Conservation (phyloP, 1,140 invertebrate species). For the Euwallacea similis region DNA sequence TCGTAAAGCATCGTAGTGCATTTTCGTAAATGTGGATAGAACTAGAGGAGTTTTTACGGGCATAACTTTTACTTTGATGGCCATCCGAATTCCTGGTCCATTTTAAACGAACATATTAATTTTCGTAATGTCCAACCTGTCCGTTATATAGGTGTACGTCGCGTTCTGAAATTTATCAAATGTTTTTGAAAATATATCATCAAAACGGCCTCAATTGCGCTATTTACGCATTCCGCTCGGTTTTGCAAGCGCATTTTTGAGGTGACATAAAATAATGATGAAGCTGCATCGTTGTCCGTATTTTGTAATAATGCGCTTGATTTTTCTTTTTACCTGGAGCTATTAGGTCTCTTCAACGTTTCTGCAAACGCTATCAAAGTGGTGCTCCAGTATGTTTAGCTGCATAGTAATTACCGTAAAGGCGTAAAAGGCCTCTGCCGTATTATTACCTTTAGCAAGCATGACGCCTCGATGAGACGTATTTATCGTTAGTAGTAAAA, state of each 20-base stretch:
- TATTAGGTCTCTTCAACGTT: too few species aligned
- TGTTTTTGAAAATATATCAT: neutral
- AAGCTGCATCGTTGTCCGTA: too few species aligned
- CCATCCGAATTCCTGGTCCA: neutral
- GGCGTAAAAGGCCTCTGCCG: neutral
- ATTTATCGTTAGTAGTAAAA: conserved; percentile 18
- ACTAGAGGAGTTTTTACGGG: neutral
- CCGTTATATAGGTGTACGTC: conserved; percentile 3
- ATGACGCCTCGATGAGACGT: neutral
- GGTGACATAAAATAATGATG: too few species aligned
- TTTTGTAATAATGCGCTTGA: too few species aligned
- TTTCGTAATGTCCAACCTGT: neutral
- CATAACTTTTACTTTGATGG: neutral
- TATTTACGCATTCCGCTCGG: conserved; percentile 2
- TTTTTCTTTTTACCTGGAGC: too few species aligned
- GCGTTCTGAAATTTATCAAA: conserved; percentile 1
- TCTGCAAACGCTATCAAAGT: too few species aligned
- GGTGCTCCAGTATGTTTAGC: neutral
- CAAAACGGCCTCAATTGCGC: neutral
- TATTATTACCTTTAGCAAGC: conserved; percentile 4
- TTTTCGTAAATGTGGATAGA: neutral
- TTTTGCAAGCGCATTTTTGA: neutral
- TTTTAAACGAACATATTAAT: conserved; percentile 1
- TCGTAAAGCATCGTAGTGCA: neutral
- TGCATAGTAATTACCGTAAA: neutral